Conservation (phyloP, 2,113 vertebrate species). For the Dinomys branickii region DNA sequence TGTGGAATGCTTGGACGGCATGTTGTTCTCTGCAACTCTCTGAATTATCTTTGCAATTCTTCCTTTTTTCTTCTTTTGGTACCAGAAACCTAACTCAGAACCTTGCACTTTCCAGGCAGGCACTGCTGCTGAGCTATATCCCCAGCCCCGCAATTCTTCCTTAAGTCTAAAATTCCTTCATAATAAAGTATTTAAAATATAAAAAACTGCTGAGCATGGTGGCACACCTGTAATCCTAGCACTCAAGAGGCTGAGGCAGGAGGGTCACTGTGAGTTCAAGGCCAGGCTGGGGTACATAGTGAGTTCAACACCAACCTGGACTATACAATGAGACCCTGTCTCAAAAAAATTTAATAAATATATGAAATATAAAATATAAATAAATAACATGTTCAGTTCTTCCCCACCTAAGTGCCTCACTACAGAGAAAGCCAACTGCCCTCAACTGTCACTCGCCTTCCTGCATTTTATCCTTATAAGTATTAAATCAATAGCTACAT, state of each 20-base stretch:
- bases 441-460: background rate
- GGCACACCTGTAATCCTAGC: background rate
- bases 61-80: background rate
- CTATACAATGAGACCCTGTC: background rate
- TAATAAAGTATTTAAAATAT: background rate
- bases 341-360: background rate
- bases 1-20: background rate
- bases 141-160: background rate
- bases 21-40: background rate
- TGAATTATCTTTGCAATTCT: background rate
- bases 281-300: background rate
- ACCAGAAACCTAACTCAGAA: too few relatives aligned
- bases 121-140: too few relatives aligned
- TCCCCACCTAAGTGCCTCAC: background rate
- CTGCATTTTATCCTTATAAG: background rate
- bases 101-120: too few relatives aligned
- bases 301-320: background rate
- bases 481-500: slow-evolving; percentile 56
- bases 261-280: background rate
- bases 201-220: background rate
- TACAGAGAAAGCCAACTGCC: background rate
- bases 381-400: background rate
- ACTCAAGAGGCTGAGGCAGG: background rate
- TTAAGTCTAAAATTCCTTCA: background rate
- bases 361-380: background rate